These are phyloP conservation scores for Serilophus lunatus DNA, from an alignment of 2,113 vertebrate species.

Conservation along the genomic window DNA sequence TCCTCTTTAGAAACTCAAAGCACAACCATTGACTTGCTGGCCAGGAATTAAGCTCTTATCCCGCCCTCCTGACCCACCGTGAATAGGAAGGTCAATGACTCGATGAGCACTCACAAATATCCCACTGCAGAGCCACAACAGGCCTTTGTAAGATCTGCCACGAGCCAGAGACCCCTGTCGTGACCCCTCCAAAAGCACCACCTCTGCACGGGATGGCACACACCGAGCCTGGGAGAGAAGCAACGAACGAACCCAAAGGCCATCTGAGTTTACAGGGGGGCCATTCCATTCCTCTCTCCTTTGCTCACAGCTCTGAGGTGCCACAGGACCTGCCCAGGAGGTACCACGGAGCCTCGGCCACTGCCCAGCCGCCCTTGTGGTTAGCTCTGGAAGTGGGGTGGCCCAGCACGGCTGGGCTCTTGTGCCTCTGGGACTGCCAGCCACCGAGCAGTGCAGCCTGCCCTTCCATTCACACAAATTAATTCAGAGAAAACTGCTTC, in stretches of 20 bases:
- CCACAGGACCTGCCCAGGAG: neutral
- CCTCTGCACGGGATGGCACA: accelerated
- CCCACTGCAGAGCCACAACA: neutral
- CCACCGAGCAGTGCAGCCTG: neutral
- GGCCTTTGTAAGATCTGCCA: neutral
- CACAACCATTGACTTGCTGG: neutral
- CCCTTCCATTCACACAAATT: neutral
- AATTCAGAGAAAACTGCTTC: neutral
- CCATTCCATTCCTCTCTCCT: neutral
- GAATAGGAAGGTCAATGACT: neutral
- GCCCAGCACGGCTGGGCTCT: neutral
- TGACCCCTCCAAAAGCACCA: neutral
- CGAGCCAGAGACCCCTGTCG: neutral
- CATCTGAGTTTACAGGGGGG: neutral
- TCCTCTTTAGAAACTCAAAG: neutral
- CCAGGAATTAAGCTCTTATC: neutral
- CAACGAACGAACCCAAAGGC: neutral
- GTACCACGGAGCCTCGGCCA: accelerated
- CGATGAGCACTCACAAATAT: neutral
- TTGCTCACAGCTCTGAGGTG: neutral
- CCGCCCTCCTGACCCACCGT: neutral
- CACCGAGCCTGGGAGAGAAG: neutral
- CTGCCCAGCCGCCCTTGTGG: neutral
- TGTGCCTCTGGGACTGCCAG: neutral
- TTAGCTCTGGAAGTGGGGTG: neutral